Conservation (phyloP, 2,113 vertebrate genomes). For the Pseudorectes ferrugineus region DNA sequence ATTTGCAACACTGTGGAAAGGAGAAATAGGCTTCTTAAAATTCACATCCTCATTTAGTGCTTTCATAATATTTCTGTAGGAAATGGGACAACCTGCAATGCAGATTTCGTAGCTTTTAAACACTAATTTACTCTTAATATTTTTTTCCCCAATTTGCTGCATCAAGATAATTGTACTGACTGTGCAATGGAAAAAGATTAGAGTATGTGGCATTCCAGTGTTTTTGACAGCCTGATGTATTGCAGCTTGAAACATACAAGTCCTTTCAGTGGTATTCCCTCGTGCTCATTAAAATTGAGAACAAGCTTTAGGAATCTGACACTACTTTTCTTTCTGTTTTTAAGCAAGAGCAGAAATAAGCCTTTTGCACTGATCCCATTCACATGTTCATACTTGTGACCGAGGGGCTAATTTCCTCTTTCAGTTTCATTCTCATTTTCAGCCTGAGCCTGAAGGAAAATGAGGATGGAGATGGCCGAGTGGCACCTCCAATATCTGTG, state of each 20-base stretch:
- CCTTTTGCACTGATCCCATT: slow-evolving; percentile 27
- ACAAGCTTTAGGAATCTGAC: slow-evolving; percentile 7
- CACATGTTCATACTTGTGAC: slow-evolving; percentile 5
- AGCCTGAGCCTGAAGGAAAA: neutral
- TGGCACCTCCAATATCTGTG: neutral
- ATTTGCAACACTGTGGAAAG: neutral
- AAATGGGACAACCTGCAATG: slow-evolving; percentile 35
- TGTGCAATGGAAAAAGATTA: slow-evolving; percentile 61
- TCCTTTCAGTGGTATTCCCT: slow-evolving; percentile 64
- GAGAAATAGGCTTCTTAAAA: slow-evolving; percentile 1
- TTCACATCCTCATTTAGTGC: slow-evolving; percentile 15
- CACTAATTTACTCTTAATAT: slow-evolving; percentile 44
- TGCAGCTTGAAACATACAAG: slow-evolving; percentile 61
- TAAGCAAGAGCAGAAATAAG: slow-evolving; percentile 7
- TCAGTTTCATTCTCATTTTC: slow-evolving; percentile 36
- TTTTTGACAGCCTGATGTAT: slow-evolving; percentile 71
- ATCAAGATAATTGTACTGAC: slow-evolving; percentile 61
- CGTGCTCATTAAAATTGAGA: slow-evolving; percentile 66
- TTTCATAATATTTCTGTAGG: slow-evolving; percentile 26
- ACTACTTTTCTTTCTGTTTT: slow-evolving; percentile 27
- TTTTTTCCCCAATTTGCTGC: slow-evolving; percentile 49
- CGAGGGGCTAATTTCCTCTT: slow-evolving; percentile 26
- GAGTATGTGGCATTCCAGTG: slow-evolving; percentile 51
- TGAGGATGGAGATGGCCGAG: neutral
- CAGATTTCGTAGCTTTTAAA: slow-evolving; percentile 49